Conservation (phyloP, 2,888 invertebrate genomes). For the Eupithecia subfuscata region DNA sequence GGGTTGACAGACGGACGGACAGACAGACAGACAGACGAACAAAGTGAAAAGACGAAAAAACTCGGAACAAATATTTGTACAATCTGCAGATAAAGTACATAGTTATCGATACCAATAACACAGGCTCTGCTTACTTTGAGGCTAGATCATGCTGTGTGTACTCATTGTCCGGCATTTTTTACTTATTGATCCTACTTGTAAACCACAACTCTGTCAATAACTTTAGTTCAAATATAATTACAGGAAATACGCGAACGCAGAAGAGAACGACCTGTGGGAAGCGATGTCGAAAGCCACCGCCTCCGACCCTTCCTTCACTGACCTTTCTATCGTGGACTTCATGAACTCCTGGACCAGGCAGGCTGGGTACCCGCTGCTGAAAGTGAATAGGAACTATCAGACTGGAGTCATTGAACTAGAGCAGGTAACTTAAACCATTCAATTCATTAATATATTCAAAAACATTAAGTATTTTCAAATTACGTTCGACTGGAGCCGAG, state of each 20-base stretch:
- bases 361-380: slow-evolving; percentile 87
- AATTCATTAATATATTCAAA: background rate
- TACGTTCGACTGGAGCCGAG: background rate
- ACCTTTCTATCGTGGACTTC: slow-evolving; percentile 82
- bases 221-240: no score
- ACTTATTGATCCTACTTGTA: no score
- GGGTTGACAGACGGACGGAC: no score
- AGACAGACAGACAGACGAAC: no score
- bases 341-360: slow-evolving; percentile 90
- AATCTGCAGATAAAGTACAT: no score
- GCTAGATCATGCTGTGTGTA: no score
- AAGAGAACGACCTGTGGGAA: slow-evolving; percentile 87
- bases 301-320: slow-evolving; percentile 60
- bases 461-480: background rate
- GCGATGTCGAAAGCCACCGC: slow-evolving; percentile 75
- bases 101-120: no score
- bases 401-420: slow-evolving; percentile 70
- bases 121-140: no score
- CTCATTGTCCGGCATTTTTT: no score
- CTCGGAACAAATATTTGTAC: no score
- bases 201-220: no score
- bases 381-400: slow-evolving; percentile 81
- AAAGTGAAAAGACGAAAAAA: no score
- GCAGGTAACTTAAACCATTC: slow-evolving; percentile 66
- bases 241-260: slow-evolving; percentile 85